phyloP scores from a whole-genome alignment of 2,113 vertebrate genomes.

The Melozone crissalis region DNA sequence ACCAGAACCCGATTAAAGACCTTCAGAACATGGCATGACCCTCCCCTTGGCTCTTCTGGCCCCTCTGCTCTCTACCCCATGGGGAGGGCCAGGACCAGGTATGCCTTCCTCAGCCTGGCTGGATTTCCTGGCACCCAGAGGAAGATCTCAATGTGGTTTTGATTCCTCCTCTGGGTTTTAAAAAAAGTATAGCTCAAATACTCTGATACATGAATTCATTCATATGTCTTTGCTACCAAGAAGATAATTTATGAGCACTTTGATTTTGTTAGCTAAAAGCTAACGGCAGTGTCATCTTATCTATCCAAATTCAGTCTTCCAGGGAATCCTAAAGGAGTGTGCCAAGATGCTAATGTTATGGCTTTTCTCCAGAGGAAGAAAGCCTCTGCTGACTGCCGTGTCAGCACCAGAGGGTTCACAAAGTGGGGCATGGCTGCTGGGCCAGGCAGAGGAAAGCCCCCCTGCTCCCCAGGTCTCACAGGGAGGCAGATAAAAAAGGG shows the following conservation, averaged over 20 bases:
- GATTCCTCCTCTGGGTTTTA: neutral
- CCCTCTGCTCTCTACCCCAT: rapidly evolving
- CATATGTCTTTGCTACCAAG: rapidly evolving
- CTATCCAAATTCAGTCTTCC: neutral
- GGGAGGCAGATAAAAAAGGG: neutral
- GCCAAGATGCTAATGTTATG: neutral
- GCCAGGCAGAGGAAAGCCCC: rapidly evolving
- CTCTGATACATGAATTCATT: neutral
- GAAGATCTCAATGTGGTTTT: neutral
- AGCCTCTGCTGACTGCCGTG: rapidly evolving
- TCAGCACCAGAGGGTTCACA: neutral
- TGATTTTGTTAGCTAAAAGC: neutral
- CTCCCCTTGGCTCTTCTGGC: neutral
- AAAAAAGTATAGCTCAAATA: neutral
- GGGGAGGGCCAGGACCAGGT: neutral
- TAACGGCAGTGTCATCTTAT: neutral
- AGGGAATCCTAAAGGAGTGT: neutral
- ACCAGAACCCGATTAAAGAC: neutral
- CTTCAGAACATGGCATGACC: rapidly evolving
- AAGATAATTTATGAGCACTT: neutral
- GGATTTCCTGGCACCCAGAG: neutral
- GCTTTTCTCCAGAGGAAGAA: neutral
- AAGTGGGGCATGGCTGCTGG: rapidly evolving
- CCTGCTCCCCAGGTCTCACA: rapidly evolving
- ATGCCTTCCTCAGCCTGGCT: neutral